Conservation (phyloP, 1,140 invertebrate species). For the Archivesica marissinica region DNA sequence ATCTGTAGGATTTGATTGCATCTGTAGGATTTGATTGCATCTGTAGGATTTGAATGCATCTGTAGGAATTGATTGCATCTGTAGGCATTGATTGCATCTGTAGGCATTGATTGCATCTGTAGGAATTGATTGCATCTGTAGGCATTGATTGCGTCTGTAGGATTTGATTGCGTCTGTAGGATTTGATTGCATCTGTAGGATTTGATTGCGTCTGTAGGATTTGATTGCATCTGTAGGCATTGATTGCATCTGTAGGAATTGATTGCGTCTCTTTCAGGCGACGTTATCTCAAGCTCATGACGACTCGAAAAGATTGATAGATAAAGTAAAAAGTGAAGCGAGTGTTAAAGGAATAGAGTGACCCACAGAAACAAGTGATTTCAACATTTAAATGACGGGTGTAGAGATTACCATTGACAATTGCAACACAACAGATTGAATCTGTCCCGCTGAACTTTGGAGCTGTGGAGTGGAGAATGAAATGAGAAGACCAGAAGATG, state of each 20-base stretch:
- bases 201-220: background rate
- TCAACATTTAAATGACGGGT: too few relatives aligned
- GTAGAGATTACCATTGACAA: too few relatives aligned
- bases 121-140: background rate
- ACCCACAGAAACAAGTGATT: too few relatives aligned
- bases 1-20: too few relatives aligned
- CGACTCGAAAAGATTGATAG: background rate
- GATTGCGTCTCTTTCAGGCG: background rate
- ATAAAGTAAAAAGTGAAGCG: conserved; percentile 8
- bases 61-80: too few relatives aligned
- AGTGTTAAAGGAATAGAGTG: background rate
- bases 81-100: background rate
- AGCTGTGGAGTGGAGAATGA: too few relatives aligned
- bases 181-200: background rate
- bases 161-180: background rate
- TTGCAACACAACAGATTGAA: too few relatives aligned
- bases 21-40: too few relatives aligned
- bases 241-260: background rate
- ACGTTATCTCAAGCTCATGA: background rate
- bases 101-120: background rate
- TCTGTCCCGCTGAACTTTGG: too few relatives aligned
- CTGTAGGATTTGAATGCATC: too few relatives aligned
- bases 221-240: background rate
- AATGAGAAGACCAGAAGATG: too few relatives aligned
- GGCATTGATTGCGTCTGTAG: background rate